Percentiles rank a stretch among this genome's conserved stretches.
Evolutionary conservation across 2,797 vertebrate species (phyloP).

Genomic region (Sciurus carolinensis): DNA sequence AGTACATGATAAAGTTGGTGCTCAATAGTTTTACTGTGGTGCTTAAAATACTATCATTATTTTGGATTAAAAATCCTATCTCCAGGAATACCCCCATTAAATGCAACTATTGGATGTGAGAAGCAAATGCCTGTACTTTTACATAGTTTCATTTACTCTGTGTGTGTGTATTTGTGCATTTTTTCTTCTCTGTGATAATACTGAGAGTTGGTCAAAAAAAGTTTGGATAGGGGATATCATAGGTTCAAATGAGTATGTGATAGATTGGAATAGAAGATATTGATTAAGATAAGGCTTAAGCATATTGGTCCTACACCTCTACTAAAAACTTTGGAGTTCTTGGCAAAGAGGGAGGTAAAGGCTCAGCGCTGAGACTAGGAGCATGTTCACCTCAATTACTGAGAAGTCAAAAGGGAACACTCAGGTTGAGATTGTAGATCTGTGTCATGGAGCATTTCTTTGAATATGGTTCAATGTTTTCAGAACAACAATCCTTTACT

Average conservation of each 20-base stretch:
- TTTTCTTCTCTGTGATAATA: neutral
- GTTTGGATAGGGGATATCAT: neutral
- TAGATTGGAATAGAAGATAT: neutral
- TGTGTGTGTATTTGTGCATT: neutral
- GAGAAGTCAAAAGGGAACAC: neutral
- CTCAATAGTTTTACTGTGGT: neutral
- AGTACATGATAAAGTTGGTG: neutral
- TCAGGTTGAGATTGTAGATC: neutral
- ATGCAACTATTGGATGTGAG: neutral
- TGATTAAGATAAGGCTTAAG: neutral
- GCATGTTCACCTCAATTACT: neutral
- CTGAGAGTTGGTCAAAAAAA: neutral
- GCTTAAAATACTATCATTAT: neutral
- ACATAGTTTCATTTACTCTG: neutral
- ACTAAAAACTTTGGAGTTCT: neutral
- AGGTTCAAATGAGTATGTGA: neutral
- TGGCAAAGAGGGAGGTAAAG: neutral
- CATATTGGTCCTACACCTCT: neutral
- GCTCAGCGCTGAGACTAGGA: neutral
- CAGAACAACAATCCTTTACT: neutral
- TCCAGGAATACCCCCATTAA: neutral
- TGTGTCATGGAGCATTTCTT: neutral
- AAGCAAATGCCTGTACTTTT: neutral
- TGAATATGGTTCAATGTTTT: neutral
- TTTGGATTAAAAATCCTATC: neutral